Base-by-base conservation (phyloP, 2,888 invertebrate genomes). In the Aspidiotus rigidus region DNA sequence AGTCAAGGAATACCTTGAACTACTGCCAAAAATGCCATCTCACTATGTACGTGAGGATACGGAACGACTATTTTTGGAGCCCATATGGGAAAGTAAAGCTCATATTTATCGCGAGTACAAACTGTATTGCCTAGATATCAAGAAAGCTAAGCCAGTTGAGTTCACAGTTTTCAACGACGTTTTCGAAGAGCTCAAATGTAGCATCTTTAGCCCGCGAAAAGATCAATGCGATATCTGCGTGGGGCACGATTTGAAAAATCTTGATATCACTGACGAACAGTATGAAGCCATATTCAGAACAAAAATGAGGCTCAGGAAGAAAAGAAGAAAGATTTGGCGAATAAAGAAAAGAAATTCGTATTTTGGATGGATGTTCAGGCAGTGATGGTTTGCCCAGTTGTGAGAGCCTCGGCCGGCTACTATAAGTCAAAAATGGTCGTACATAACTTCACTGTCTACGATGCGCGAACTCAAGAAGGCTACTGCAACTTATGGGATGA, bases 71-170 rank as follows among this genome's bases (percentile, higher is more conserved):
- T 49, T 49, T 49, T 49, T 49, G 6, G 49, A 49, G n/a, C 49
- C 49, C 2, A 6, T 49, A 13, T 49, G 49, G 49, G 49, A 49
- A 11, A 49, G 49, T n/a, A 2, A 49, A 6, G 1, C 10, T 3
- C 10, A n/a, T 6, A 3, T 49, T 2, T 49, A 49, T n/a, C 10
- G 49, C 2, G 11, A 49, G 3, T 49, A 3, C 6, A 3, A 6
- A 2, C 2, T 2, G 1, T 3, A 11, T 2, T 49, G 6, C n/a
- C 6, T 2, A 2, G 3, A 11, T 1, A n/a, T 3, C 2, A 49
- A 49, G 6, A 6, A 49, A 13, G 49, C 3, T 2, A 49, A 49
- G 6, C 49, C 49, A 13, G 6, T 49, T 3, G 1, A 2, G 3
- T 6, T 2, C 2, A 49, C 6, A 3, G 2, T 2, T 11, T 49